These are phyloP conservation scores for Nylanderia fulva DNA, from an alignment of 1,140 invertebrate genomes.

Conservation along the genomic window DNA sequence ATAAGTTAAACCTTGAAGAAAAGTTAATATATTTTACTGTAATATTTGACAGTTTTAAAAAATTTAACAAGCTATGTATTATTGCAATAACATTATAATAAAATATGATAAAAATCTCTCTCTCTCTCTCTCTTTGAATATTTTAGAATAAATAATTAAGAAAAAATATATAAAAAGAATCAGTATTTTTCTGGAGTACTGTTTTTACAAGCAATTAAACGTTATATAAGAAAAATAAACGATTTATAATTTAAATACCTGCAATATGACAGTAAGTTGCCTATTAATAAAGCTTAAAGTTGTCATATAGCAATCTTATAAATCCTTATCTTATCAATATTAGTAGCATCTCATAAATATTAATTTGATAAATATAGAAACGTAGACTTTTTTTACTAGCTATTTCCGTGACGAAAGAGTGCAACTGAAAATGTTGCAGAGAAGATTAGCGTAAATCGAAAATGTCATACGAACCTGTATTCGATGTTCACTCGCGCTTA, in stretches of 20 bases:
- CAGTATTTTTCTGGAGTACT: not conserved
- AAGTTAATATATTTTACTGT: not conserved
- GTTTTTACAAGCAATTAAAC: conserved; percentile 35
- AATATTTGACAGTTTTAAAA: not conserved
- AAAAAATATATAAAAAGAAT: not conserved
- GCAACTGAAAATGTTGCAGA: conserved; percentile 10
- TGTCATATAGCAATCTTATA: not conserved
- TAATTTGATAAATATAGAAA: conserved; percentile 20
- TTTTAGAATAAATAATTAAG: not conserved
- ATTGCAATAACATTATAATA: not conserved
- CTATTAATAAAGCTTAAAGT: conserved; percentile 40
- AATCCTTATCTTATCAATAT: no score
- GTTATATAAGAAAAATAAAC: not conserved
- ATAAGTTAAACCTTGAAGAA: not conserved
- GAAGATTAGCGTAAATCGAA: conserved; percentile 53
- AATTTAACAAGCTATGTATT: not conserved
- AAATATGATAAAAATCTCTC: not conserved
- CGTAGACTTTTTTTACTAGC: not conserved
- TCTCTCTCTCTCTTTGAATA: not conserved
- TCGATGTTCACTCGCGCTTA: not conserved
- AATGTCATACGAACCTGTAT: conserved; percentile 67
- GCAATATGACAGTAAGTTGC: not conserved
- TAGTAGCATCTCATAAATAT: conserved; percentile 19
- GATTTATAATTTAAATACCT: not conserved
- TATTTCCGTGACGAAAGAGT: not conserved